Evolutionary conservation across 2,113 vertebrate genomes (phyloP).

Genomic region (Syrrhaptes paradoxus): DNA sequence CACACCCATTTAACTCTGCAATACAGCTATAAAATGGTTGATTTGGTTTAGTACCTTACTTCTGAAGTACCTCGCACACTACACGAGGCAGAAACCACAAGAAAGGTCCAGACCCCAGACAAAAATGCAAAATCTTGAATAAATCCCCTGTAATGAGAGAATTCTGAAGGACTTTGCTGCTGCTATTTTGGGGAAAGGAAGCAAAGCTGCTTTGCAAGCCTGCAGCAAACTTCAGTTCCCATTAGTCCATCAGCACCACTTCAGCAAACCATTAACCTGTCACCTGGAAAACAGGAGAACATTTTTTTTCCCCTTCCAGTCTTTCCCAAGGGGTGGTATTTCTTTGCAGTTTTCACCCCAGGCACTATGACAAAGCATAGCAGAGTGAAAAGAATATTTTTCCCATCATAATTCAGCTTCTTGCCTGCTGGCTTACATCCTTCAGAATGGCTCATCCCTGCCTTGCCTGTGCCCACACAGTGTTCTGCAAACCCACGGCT

Average conservation of each 20-base stretch:
- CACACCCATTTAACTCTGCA: neutral
- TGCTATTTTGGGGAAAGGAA: neutral
- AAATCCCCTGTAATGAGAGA: neutral
- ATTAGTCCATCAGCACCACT: neutral
- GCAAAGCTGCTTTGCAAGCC: neutral
- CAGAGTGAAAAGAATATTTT: neutral
- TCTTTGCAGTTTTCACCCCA: neutral
- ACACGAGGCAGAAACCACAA: neutral
- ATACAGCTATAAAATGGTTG: slow-evolving; percentile 19
- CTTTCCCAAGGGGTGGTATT: neutral
- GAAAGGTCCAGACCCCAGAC: neutral
- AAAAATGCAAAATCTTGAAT: neutral
- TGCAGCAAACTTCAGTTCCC: neutral
- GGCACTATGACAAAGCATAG: neutral
- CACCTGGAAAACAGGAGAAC: neutral
- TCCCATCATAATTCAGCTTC: neutral
- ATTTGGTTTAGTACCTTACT: slow-evolving; percentile 3
- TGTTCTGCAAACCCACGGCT: neutral
- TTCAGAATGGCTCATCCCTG: neutral
- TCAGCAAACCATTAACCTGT: neutral
- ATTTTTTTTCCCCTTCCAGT: neutral
- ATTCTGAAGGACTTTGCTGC: neutral
- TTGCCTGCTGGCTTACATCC: neutral
- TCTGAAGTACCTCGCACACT: neutral
- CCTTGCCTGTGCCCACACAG: neutral